phyloP scores from a whole-genome alignment of 2,888 invertebrate species.

The Conchocele bisecta region DNA sequence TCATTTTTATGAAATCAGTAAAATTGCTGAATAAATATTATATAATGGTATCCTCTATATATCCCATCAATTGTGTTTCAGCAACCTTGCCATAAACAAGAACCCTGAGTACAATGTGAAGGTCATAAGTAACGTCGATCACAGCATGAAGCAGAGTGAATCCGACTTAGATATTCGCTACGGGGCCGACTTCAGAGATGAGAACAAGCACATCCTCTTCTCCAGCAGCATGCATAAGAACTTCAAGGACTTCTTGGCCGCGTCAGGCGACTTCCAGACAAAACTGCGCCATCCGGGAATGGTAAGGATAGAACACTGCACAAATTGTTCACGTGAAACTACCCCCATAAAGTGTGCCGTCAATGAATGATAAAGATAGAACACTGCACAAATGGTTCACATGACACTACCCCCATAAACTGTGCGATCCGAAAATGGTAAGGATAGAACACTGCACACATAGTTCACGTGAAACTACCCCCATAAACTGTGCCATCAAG shows the following conservation, averaged over 20 bases:
- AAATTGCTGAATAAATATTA: no score
- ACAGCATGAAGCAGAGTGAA: slow-evolving; percentile 58
- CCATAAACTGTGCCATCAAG: slow-evolving; percentile 33
- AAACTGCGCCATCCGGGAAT: slow-evolving; percentile 29
- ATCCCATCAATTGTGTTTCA: slow-evolving; percentile 17
- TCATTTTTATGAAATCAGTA: no score
- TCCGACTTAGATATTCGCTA: slow-evolving; percentile 50
- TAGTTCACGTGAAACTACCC: no score
- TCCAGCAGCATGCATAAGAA: slow-evolving; percentile 39
- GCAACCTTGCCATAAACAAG: slow-evolving; percentile 50
- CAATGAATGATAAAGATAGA: slow-evolving; percentile 45
- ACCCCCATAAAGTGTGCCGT: slow-evolving; percentile 22
- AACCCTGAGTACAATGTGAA: slow-evolving; percentile 56
- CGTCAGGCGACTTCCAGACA: slow-evolving; percentile 28
- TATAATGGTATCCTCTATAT: neutral
- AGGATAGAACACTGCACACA: no score
- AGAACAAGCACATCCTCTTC: slow-evolving; percentile 48
- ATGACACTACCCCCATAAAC: no score
- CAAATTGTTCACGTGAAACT: no score
- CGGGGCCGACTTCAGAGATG: slow-evolving; percentile 61
- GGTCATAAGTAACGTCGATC: slow-evolving; percentile 46
- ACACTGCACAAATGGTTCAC: no score
- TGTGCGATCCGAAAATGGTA: neutral
- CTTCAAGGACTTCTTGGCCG: slow-evolving; percentile 13
- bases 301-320: slow-evolving; percentile 39